A percentile compares a stretch with the other conserved stretches of the same genome.
Conservation (phyloP, 2,888 invertebrate species). For the Nineta flava region DNA sequence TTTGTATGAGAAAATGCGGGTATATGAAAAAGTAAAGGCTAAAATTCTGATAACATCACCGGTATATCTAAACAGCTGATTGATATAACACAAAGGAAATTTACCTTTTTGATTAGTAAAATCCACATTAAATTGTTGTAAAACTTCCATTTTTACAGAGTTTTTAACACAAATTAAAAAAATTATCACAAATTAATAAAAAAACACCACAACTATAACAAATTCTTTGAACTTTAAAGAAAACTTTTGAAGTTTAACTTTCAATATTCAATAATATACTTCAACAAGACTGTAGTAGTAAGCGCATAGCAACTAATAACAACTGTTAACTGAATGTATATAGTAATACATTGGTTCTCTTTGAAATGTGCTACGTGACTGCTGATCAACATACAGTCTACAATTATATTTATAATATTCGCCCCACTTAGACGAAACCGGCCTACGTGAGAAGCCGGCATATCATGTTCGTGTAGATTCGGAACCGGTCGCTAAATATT, state of each 20-base stretch:
- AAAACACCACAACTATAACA: background rate
- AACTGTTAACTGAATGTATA: too few species aligned
- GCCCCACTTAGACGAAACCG: background rate
- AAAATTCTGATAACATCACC: too few species aligned
- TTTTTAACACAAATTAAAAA: conserved; percentile 1
- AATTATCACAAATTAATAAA: background rate
- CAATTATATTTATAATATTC: background rate
- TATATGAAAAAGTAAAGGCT: background rate
- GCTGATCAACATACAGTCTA: too few species aligned
- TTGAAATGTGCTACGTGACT: too few species aligned
- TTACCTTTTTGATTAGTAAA: conserved; percentile 62
- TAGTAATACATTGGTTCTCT: too few species aligned
- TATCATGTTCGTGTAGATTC: background rate
- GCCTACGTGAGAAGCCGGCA: background rate
- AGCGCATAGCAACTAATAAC: too few species aligned
- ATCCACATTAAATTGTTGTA: conserved; percentile 62
- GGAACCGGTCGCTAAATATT: background rate
- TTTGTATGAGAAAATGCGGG: too few species aligned
- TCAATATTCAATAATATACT: too few species aligned
- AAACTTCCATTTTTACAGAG: conserved; percentile 52
- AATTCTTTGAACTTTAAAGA: background rate
- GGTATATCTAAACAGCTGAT: background rate
- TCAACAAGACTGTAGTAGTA: too few species aligned
- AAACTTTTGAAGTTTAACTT: background rate
- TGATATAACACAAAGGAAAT: conserved; percentile 17